Evolutionary conservation across 2,113 vertebrate genomes (phyloP), one percentile per base, ranked within the genome.

Genomic region (Pholis gunnellus): DNA sequence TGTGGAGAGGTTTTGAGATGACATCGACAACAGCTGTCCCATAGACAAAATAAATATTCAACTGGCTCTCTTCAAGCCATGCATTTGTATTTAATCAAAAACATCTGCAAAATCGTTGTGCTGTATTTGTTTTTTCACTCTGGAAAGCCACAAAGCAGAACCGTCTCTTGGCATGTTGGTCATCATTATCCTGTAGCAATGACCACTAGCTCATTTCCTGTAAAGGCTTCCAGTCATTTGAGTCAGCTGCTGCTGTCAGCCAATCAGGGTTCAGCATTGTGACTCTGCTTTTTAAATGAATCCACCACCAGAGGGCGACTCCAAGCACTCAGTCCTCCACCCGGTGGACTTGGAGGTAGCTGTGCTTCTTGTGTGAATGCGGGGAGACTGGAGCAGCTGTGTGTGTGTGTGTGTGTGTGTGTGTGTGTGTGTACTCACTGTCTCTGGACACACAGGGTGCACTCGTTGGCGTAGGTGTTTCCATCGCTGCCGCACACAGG

Each of bases 401-500:
- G 34, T 34, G 34, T 31, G 29, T 31, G 29, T 31, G 29, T 31
- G 29, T 31, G 29, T 31, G 29, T 31, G 29, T 31, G 29, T 31
- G 29, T 31, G 29, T 31, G 29, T 31, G 29, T 34, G 48, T 17
- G 67, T 81, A 91, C 95, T 93, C 88, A 96, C 95, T 81, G 90
- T 64, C 89, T 93, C 69, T 95, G 71, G 74, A 79, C 89, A 92
- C 97, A 97, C 86, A 97, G 92, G 48, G 81, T 54, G 61, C 97
- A 97, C 89, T 96, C 96, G 11, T 96, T 97, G 82, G 91, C 73
- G 0, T 97, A 97, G 15, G 96, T 97, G 60, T 90, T 93, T 18
- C 96, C 92, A 0, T 97, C 95, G 0, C 91, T 96, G 22, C 96
- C 96, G 10, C 96, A 97, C 57, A 97, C 92, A 0, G 96, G 96